A percentile compares a stretch with the other conserved stretches of the same genome.
These are phyloP conservation scores for Arctopsyche grandis DNA, from an alignment of 1,140 invertebrate genomes.

Conservation along the genomic window DNA sequence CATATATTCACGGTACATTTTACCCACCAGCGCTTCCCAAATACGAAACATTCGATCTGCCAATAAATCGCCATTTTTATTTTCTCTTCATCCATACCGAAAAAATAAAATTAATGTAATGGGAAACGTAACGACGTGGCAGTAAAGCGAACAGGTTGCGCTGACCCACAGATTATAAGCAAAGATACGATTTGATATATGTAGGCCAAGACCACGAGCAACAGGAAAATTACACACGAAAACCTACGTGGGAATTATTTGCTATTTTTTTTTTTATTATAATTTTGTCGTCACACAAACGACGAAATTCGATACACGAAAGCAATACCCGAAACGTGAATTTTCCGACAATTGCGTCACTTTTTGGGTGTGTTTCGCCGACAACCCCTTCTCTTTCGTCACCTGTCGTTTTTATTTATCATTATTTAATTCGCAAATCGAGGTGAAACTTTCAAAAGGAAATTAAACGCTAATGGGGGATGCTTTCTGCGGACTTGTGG, in stretches of 20 bases:
- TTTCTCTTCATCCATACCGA: too few species aligned
- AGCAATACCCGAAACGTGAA: not conserved
- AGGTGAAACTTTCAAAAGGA: too few species aligned
- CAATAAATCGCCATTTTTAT: too few species aligned
- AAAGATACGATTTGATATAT: slow-evolving; percentile 13
- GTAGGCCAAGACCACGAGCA: slow-evolving; percentile 26
- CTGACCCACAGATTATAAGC: slow-evolving; percentile 14
- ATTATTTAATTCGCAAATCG: too few species aligned
- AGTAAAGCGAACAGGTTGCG: slow-evolving; percentile 15
- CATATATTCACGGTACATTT: too few species aligned
- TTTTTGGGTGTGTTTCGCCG: not conserved
- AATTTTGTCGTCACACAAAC: not conserved
- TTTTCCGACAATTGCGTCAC: not conserved
- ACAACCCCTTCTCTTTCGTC: too few species aligned
- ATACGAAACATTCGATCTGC: too few species aligned
- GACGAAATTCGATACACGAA: not conserved
- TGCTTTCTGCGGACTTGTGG: not conserved
- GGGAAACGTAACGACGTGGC: not conserved
- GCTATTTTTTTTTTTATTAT: not conserved
- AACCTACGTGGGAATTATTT: not conserved
- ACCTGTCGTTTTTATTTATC: too few species aligned
- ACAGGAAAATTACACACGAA: slow-evolving; percentile 12
- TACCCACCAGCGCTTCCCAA: too few species aligned
- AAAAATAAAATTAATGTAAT: too few species aligned
- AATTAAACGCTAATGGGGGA: too few species aligned